Evolutionary conservation across 2,113 vertebrate genomes (phyloP).

Genomic region (Sialia sialis): DNA sequence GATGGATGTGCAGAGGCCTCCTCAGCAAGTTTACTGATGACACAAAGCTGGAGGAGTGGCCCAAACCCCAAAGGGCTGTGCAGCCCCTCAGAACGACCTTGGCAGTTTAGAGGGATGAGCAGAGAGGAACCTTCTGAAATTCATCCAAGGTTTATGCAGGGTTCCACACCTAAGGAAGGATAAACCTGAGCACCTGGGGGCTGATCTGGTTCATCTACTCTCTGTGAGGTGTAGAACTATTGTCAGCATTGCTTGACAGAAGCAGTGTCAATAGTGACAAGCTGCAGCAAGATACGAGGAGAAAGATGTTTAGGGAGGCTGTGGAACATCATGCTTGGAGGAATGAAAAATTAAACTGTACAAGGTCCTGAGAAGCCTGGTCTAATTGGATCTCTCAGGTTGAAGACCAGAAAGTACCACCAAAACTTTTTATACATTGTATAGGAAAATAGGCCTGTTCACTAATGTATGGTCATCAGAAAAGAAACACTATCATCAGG

Average conservation of each 20-base stretch:
- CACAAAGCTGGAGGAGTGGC: neutral
- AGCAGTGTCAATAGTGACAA: neutral
- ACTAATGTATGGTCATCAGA: neutral
- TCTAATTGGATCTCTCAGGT: neutral
- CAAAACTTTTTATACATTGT: neutral
- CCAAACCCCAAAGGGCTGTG: fast-evolving
- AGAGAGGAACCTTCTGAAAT: neutral
- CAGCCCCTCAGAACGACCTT: neutral
- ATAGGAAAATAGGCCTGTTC: neutral
- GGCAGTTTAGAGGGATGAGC: neutral
- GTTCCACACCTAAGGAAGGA: no score
- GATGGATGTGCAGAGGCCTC: neutral
- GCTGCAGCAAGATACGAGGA: neutral
- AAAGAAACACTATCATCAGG: neutral
- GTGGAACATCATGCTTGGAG: neutral
- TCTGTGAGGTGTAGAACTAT: neutral
- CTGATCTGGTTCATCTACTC: neutral
- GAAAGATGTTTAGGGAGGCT: neutral
- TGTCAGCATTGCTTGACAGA: fast-evolving
- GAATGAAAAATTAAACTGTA: neutral
- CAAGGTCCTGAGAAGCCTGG: neutral
- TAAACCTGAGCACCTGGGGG: neutral
- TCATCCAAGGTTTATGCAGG: neutral
- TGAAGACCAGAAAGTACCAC: neutral
- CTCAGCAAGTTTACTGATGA: neutral